Evolutionary conservation across 2,113 vertebrate genomes (phyloP).

Genomic region (Spheniscus mendiculus): DNA sequence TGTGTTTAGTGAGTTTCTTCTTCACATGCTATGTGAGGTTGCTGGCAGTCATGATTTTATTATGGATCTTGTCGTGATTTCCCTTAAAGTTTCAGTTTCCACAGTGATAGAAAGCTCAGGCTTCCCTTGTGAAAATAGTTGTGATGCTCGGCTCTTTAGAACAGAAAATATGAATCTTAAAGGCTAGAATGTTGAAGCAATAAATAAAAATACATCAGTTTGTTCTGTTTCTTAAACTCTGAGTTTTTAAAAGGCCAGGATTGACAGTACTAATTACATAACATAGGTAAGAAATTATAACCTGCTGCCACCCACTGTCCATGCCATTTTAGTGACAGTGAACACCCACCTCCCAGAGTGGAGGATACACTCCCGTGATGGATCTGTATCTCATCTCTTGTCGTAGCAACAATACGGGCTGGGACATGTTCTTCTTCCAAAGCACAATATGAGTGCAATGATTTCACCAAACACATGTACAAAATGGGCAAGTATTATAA

Average conservation of each 20-base stretch:
- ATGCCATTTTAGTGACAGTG: not conserved
- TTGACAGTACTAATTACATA: not conserved
- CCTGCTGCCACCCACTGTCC: conserved; percentile 43
- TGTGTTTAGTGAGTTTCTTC: not conserved
- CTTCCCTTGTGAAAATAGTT: conserved; percentile 7
- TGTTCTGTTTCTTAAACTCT: not conserved
- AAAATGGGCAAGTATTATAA: conserved; percentile 23
- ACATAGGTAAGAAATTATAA: not conserved
- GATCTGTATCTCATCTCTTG: not conserved
- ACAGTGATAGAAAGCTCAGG: not conserved
- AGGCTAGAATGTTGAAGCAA: not conserved
- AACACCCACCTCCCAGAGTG: not conserved
- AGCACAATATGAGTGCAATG: not conserved
- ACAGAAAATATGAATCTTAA: not conserved
- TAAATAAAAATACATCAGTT: not conserved
- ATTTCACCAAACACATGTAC: not conserved
- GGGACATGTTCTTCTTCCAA: not conserved
- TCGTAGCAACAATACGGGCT: not conserved
- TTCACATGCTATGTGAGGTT: not conserved
- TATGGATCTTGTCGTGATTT: not conserved
- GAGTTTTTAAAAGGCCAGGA: not conserved
- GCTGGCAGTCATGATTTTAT: not conserved
- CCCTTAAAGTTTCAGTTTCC: conserved; percentile 4
- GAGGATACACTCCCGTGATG: not conserved
- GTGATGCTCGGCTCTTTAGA: not conserved